A percentile compares a stretch with the other conserved stretches of the same genome.
Evolutionary conservation across 2,797 vertebrate species (phyloP).

Genomic region (Choloepus didactylus): DNA sequence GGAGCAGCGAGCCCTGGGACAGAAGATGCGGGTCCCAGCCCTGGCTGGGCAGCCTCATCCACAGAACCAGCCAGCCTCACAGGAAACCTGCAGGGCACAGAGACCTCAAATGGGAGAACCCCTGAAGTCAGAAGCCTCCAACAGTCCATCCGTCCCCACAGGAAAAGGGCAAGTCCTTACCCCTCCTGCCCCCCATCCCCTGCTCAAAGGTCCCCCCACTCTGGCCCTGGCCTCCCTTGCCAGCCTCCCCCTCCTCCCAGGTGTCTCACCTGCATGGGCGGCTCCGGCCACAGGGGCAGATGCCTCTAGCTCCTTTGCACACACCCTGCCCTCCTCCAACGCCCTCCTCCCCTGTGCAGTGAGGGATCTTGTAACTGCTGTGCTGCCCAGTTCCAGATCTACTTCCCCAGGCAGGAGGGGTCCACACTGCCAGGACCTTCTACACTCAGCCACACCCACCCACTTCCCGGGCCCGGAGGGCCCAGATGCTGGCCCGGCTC

Average conservation of each 20-base stretch:
- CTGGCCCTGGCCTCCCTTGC: neutral
- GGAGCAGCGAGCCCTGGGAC: neutral
- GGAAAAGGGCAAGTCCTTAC: neutral
- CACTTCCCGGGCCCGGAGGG: neutral
- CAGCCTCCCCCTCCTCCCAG: neutral
- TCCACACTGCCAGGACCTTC: neutral
- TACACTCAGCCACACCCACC: neutral
- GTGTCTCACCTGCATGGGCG: neutral
- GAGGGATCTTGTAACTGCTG: accelerated
- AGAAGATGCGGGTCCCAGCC: neutral
- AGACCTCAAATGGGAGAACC: neutral
- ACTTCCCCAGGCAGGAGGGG: neutral
- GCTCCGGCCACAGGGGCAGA: neutral
- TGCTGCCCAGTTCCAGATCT: neutral
- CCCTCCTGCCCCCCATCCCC: too few species aligned
- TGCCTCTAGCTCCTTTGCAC: neutral
- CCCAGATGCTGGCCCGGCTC: neutral
- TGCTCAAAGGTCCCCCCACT: neutral
- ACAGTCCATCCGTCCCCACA: neutral
- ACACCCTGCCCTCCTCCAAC: neutral
- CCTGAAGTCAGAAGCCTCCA: neutral
- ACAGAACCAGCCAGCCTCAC: neutral
- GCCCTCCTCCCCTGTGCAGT: accelerated
- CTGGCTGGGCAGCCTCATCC: neutral
- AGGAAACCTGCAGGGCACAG: neutral